Evolutionary conservation across 2,113 vertebrate genomes (phyloP).

Genomic region (Plectropomus leopardus): DNA sequence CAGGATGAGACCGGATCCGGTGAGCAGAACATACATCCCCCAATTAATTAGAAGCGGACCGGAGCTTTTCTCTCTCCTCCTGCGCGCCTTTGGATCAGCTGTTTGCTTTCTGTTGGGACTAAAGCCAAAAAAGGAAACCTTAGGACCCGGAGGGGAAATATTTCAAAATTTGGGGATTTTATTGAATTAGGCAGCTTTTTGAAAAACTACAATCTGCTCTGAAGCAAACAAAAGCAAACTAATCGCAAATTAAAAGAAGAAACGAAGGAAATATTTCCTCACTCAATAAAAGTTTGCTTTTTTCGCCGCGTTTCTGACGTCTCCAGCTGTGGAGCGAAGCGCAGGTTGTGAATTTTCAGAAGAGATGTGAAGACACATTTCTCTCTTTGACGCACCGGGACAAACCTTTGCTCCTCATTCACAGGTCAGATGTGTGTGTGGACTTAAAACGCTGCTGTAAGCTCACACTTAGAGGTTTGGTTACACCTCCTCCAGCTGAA

Average conservation of each 20-base stretch:
- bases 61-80: background rate
- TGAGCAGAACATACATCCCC: background rate
- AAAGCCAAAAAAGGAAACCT: background rate
- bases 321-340: constrained; percentile 5
- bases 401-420: background rate
- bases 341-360: background rate
- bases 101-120: background rate
- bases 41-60: constrained; percentile 4
- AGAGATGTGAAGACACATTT: background rate
- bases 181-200: background rate
- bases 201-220: background rate
- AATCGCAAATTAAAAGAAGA: background rate
- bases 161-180: constrained; percentile 20
- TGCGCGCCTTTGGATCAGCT: background rate
- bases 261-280: background rate
- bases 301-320: background rate
- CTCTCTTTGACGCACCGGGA: background rate
- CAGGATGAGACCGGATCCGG: constrained; percentile 44
- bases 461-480: background rate
- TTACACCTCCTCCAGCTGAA: constrained; percentile 35
- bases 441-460: constrained; percentile 14
- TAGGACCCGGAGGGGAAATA: background rate
- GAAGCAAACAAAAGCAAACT: background rate
- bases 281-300: background rate
- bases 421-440: constrained; percentile 3